phyloP scores from a whole-genome alignment of 2,113 vertebrate genomes.

The Ellobius talpinus region DNA sequence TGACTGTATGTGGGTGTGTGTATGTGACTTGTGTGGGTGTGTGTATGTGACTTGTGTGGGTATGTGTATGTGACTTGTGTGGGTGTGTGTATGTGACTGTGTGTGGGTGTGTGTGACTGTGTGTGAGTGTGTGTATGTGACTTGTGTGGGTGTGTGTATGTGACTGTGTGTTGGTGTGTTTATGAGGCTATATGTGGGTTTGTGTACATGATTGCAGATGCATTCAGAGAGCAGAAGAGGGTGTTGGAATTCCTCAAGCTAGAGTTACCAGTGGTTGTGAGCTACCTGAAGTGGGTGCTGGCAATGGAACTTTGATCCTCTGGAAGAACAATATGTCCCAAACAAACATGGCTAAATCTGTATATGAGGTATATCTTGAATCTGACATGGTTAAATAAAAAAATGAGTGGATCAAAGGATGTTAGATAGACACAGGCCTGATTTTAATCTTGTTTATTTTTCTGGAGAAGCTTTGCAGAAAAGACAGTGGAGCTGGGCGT shows the following conservation, averaged over 20 bases:
- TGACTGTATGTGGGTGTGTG: too few species aligned
- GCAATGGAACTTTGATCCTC: too few species aligned
- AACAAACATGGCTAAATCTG: not conserved
- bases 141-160: too few species aligned
- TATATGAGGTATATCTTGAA: not conserved
- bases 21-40: too few species aligned
- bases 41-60: too few species aligned
- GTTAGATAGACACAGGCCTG: not conserved
- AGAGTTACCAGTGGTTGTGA: not conserved
- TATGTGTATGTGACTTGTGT: too few species aligned
- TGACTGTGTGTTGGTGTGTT: too few species aligned
- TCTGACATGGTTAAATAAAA: not conserved
- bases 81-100: too few species aligned
- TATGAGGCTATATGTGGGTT: not conserved
- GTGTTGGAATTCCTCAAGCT: not conserved
- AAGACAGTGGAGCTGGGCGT: not conserved
- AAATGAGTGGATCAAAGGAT: not conserved
- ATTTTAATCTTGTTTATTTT: not conserved
- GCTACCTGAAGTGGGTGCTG: not conserved
- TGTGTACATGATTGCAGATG: not conserved
- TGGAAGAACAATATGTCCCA: not conserved
- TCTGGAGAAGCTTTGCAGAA: not conserved
- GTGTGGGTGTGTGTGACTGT: too few species aligned
- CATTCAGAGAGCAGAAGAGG: not conserved
- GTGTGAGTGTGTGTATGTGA: too few species aligned